Evolutionary conservation across 2,797 vertebrate species (phyloP), one percentile per base, ranked within the genome.

Genomic region (Loriculus beryllinus): DNA sequence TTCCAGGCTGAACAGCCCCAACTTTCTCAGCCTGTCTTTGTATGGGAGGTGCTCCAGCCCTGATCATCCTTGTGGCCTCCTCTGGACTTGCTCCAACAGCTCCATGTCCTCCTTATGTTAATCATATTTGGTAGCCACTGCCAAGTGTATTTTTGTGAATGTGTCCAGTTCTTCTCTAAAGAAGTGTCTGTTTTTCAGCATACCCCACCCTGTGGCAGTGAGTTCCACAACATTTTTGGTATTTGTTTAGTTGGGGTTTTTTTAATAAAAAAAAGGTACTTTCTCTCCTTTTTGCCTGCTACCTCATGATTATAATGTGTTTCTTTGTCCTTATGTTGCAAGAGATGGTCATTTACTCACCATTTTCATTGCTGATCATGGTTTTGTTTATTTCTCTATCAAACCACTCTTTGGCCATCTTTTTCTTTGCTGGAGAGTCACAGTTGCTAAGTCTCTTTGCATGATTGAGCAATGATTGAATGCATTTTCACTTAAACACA

Each of bases 401-500:
- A 72, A 85, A 49, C 5, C 5, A 10, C 12, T 83, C 87, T 52
- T 49, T 75, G 72, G 33, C 28, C 7, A 45, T 75, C 6, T 68
- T 70, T 52, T 82, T 47, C 45, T 57, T 40, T 57, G 37, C 86
- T 56, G 39, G 39, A 59, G 26, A 63, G 18, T 52, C 12, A 2
- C 45, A 42, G 14, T 71, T 83, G 64, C 45, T 75, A 39, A 45
- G 45, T 57, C 2, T 9, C 48, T 76, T 88, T 13, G 0, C 64
- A 39, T 57, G 20, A 72, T 62, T 71, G 92, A 82, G 69, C 75
- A 65, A 19, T n/a, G 86, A 89, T 7, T 78, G 65, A 76, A 77
- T 75, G 33, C 33, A n/a, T 92, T 92, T 89, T 37, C 57, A 72
- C 5, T 92, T 86, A 89, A 95, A 72, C 57, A 91, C 86, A 92